These are phyloP conservation scores for Scaeva pyrastri DNA, from an alignment of 2,888 invertebrate genomes.

Conservation along the genomic window DNA sequence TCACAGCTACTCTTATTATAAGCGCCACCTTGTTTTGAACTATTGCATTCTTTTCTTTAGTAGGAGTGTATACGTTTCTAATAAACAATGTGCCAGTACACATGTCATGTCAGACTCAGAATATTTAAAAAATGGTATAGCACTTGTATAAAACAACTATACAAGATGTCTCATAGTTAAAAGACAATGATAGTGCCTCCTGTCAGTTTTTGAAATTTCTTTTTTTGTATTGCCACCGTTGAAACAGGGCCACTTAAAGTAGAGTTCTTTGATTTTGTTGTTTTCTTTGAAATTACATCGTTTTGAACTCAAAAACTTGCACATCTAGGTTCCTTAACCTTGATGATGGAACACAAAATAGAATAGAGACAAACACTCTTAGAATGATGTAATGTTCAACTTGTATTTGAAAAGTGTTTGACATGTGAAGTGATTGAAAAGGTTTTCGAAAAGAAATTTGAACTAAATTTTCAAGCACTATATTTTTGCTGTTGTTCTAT, in stretches of 20 bases:
- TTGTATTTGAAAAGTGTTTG: not conserved
- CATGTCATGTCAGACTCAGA: not conserved
- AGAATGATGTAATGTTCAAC: constrained; percentile 7
- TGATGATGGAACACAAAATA: no score
- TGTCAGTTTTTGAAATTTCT: constrained; percentile 7
- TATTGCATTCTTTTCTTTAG: not conserved
- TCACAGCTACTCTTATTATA: constrained; percentile 30
- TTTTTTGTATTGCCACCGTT: constrained; percentile 34
- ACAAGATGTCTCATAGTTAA: constrained; percentile 9
- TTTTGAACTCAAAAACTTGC: constrained; percentile 50
- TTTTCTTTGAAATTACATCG: constrained; percentile 34
- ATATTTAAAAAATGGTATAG: not conserved
- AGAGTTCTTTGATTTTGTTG: constrained; percentile 10
- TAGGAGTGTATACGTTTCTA: not conserved
- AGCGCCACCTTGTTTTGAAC: constrained; percentile 44
- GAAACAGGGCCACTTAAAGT: constrained; percentile 22
- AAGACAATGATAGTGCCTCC: constrained; percentile 7
- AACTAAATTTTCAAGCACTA: not conserved
- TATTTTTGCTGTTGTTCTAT: not conserved
- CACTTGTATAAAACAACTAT: not conserved
- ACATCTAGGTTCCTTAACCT: constrained; percentile 49
- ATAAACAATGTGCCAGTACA: not conserved
- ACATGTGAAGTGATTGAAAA: not conserved
- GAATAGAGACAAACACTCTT: not conserved
- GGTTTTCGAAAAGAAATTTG: not conserved